Evolutionary conservation across 2,888 invertebrate genomes (phyloP), one percentile per base, ranked within the genome.

Genomic region (Automeris io): DNA sequence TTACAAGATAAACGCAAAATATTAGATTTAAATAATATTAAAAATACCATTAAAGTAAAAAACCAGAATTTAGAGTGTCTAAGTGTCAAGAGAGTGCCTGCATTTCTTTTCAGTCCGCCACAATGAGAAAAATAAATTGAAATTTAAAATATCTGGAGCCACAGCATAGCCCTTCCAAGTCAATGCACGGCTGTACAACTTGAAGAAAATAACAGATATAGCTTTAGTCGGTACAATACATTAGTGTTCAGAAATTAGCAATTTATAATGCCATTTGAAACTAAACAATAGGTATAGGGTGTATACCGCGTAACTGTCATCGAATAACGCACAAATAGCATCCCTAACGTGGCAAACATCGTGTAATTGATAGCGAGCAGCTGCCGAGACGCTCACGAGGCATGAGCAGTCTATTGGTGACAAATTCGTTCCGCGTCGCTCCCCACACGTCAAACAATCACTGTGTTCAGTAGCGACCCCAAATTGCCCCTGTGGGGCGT

Each of bases 261-360:
- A 29, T 5, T n/a, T 12, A 18, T 24, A 39, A 35, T 41, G 24
- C 37, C 38, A 51, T 49, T 46, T 42, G 40, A 39, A 40, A 39
- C 36, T 39, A 48, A 48, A 61, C 55, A 53, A 55, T 44, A 42
- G 31, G 18, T 18, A 32, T 38, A 25, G 42, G 42, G 47, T 67
- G 67, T 72, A 71, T 70, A 60, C 67, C 72, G 72, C 63, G 65
- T 78, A 77, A 82, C 70, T 75, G 74, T 75, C 78, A 70, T 71
- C 69, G 64, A 74, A 82, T 82, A 78, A 79, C 69, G 69, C 70
- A 72, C 70, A 67, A 73, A 83, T 81, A 62, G 72, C 69, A 58
- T 69, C 74, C 72, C 74, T 71, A 80, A 80, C 77, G 73, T 76
- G 80, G 70, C 80, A 80, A 79, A 81, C 77, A 75, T 52, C 55